These are phyloP conservation scores for Emys orbicularis DNA, from an alignment of 2,797 vertebrate species.

Conservation along the genomic window DNA sequence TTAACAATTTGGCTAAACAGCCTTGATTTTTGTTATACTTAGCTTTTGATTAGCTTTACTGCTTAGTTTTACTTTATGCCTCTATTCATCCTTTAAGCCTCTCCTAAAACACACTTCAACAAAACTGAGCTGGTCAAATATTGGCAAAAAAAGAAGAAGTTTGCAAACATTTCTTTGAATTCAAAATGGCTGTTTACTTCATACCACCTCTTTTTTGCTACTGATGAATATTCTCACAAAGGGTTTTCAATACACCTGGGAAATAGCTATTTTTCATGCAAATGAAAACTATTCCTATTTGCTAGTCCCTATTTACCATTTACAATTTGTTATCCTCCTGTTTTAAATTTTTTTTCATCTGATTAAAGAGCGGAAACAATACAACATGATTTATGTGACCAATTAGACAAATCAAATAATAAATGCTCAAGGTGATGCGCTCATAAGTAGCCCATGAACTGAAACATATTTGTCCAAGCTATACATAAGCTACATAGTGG, in stretches of 20 bases:
- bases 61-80: not conserved
- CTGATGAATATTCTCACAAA: constrained; percentile 19
- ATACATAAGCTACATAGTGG: not conserved
- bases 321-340: not conserved
- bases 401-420: not conserved
- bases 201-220: not conserved
- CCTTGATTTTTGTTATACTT: constrained; percentile 29
- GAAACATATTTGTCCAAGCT: not conserved
- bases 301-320: not conserved
- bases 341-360: not conserved
- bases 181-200: not conserved
- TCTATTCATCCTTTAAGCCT: not conserved
- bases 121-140: constrained; percentile 6
- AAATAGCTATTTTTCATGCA: not conserved
- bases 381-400: not conserved
- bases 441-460: not conserved
- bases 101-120: not conserved
- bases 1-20: constrained; percentile 38
- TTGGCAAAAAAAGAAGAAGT: not conserved
- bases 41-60: constrained; percentile 46
- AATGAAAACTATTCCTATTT: not conserved
- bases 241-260: not conserved
- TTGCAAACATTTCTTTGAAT: not conserved
- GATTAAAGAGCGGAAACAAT: not conserved
- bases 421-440: not conserved